phyloP scores from a whole-genome alignment of 2,113 vertebrate species.

The Varanus komodoensis region DNA sequence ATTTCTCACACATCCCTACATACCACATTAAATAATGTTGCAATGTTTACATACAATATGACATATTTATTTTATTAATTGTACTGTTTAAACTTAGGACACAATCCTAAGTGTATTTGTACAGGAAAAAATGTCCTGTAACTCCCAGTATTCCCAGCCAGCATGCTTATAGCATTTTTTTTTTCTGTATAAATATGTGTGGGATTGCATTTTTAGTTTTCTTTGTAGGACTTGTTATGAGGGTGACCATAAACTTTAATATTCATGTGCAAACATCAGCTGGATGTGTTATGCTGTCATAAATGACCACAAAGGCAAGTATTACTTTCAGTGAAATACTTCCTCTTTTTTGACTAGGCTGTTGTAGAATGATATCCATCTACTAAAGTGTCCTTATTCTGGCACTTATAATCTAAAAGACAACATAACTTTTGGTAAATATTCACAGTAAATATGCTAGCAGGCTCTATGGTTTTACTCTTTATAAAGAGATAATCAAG shows the following conservation, averaged over 20 bases:
- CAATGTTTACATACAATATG: too few species aligned
- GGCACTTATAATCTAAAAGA: neutral
- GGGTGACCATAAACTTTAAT: neutral
- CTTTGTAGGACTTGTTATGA: neutral
- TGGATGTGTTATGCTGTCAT: neutral
- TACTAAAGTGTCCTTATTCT: neutral
- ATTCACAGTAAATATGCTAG: slow-evolving; percentile 13
- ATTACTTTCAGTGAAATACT: neutral
- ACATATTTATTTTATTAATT: too few species aligned
- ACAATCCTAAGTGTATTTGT: too few species aligned
- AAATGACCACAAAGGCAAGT: neutral
- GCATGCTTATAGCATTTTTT: too few species aligned
- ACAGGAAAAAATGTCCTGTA: too few species aligned
- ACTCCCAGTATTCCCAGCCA: too few species aligned
- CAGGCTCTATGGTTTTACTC: too few species aligned
- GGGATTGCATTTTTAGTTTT: neutral
- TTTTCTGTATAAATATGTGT: too few species aligned
- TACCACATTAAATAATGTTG: too few species aligned
- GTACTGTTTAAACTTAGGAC: too few species aligned
- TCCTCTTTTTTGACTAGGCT: neutral
- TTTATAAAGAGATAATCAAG: neutral
- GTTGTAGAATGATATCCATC: neutral
- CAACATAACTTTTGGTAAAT: neutral
- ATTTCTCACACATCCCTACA: too few species aligned
- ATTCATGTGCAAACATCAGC: neutral